A percentile compares a stretch with the other conserved stretches of the same genome.
phyloP scores from a whole-genome alignment of 2,888 invertebrate genomes.

The Drosophila niveifrons region DNA sequence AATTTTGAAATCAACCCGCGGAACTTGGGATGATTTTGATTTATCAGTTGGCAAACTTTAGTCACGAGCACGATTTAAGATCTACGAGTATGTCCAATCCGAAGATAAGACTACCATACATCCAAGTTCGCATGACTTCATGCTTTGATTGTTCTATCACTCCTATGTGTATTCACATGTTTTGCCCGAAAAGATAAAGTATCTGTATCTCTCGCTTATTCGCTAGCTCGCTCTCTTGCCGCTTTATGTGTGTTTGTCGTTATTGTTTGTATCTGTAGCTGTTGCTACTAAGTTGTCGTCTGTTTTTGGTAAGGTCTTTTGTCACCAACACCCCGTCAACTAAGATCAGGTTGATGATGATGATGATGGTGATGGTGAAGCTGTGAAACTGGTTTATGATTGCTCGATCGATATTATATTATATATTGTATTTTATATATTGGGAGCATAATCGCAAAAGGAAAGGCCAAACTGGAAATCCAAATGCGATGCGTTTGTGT shows the following conservation, averaged over 20 bases:
- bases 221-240: background rate
- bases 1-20: constrained; percentile 5
- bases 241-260: constrained; percentile 12
- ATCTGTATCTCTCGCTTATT: constrained; percentile 8
- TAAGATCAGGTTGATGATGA: constrained; percentile 11
- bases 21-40: constrained; percentile 19
- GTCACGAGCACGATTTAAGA: constrained; percentile 52
- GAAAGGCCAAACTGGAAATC: constrained; percentile 28
- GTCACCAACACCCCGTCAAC: constrained; percentile 7
- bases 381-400: constrained; percentile 60
- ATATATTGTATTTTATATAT: constrained; percentile 14
- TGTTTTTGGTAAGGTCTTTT: constrained; percentile 31
- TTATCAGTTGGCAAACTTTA: constrained; percentile 36
- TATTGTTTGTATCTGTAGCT: constrained; percentile 9
- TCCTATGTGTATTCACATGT: constrained; percentile 37
- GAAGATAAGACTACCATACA: constrained; percentile 46
- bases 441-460: constrained; percentile 53
- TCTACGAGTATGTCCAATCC: constrained; percentile 46
- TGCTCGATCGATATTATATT: constrained; percentile 4
- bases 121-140: constrained; percentile 49
- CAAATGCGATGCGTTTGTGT: constrained; percentile 6
- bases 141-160: constrained; percentile 50
- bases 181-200: constrained; percentile 51
- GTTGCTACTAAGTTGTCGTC: constrained; percentile 29
- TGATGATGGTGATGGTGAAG: constrained; percentile 27